Evolutionary conservation across 2,113 vertebrate genomes (phyloP).

Genomic region (Smithornis capensis): DNA sequence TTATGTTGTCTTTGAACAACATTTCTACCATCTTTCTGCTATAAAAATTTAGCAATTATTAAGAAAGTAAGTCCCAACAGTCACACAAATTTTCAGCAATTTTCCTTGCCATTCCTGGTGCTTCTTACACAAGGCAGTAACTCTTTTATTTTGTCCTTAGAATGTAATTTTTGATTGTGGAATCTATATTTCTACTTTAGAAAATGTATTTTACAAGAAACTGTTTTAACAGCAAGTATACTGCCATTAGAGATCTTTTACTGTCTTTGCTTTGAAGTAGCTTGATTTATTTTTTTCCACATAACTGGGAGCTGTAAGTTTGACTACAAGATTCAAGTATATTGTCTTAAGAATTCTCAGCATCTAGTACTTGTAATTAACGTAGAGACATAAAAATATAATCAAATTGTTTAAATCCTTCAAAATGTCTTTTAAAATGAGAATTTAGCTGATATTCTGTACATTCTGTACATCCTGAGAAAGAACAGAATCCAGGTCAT

Average conservation of each 20-base stretch:
- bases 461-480: not conserved
- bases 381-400: not conserved
- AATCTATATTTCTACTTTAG: not conserved
- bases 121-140: not conserved
- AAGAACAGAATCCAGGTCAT: not conserved
- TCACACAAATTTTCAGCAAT: not conserved
- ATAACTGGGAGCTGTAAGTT: not conserved
- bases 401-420: not conserved
- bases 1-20: not conserved
- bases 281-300: not conserved
- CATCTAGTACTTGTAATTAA: not conserved
- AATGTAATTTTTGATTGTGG: not conserved
- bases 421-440: not conserved
- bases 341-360: not conserved
- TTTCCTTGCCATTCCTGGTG: not conserved
- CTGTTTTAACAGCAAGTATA: not conserved
- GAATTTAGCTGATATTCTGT: not conserved
- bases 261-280: not conserved
- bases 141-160: not conserved
- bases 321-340: not conserved
- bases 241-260: not conserved
- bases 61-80: not conserved
- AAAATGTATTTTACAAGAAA: not conserved
- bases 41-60: not conserved
- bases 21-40: not conserved